phyloP scores from a whole-genome alignment of 1,140 invertebrate genomes.

The Atta colombica region DNA sequence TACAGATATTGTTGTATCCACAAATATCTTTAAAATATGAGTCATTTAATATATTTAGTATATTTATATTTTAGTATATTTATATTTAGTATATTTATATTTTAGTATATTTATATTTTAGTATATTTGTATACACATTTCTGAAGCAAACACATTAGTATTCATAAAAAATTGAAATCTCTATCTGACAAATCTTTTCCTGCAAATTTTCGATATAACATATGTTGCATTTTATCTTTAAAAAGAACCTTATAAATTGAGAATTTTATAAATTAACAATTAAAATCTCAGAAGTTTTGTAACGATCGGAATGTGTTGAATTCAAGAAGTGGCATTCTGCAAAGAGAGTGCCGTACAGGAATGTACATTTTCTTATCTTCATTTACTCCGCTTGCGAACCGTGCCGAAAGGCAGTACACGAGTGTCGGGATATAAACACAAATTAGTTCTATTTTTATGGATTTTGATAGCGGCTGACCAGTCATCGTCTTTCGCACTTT shows the following conservation, averaged over 20 bases:
- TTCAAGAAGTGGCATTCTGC: neutral
- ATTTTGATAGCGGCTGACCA: conserved; percentile 9
- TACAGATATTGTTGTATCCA: neutral
- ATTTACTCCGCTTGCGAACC: conserved; percentile 13
- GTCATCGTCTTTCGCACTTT: conserved; percentile 10
- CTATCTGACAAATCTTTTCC: neutral
- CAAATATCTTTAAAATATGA: conserved; percentile 11
- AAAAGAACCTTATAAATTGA: neutral
- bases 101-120: too few species aligned
- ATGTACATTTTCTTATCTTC: conserved; percentile 37
- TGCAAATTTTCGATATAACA: neutral
- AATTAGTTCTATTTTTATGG: conserved; percentile 20
- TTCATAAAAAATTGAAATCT: neutral
- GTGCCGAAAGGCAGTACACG: neutral
- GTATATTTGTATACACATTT: too few species aligned
- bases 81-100: too few species aligned
- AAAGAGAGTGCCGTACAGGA: neutral
- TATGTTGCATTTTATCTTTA: neutral
- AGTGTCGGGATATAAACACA: conserved; percentile 13
- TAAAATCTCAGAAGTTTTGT: neutral
- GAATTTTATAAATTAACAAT: neutral
- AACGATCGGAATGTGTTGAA: too few species aligned
- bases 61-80: too few species aligned
- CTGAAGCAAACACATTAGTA: neutral
- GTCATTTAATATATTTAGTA: neutral